Base-by-base conservation (phyloP, 2,797 vertebrate genomes). In the Chelonia mydas region DNA sequence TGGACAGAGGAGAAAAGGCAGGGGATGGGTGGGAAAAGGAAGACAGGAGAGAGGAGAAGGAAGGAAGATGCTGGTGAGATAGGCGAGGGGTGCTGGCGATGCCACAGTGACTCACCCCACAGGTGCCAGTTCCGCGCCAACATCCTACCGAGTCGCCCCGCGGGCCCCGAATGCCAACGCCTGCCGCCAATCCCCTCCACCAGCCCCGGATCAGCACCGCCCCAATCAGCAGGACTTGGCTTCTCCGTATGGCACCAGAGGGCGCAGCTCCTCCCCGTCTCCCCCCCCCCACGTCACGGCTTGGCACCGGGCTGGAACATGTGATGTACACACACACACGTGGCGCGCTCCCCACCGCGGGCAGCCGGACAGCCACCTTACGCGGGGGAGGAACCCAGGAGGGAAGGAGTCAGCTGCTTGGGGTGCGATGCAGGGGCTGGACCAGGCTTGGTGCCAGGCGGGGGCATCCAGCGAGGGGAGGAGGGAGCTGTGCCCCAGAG, bases 261-360 rank as follows among this genome's bases (percentile, higher is more conserved):
- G 74, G 41, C 45, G 27, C 74, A 10, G 84, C 80, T 72, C 83
- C 76, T 50, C 92, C 92, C 81, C 87, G 91, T 50, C 86, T 76
- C 91, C 91, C 57, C 91, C 91, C 83, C 86, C 59, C 91, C 49
- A 80, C 83, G 57, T 93, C 92, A 93, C 33, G 50, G 84, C 92
- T 84, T 93, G 92, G 92, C 83, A 93, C 51, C 2, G n/a, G 57
- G 33, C 50, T 21, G 87, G 87, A 45, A 57, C 87, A 93, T 53
- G 92, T 93, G 87, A 86, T 93, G 87, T 72, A 86, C 83, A 93
- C 87, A 86, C 92, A 65, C 55, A 80, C 89, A 80, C 55, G 80
- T 79, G 83, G 89, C 87, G 49, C 68, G 80, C 92, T 78, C 86
- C 72, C 80, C 74, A n/a, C 19, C 65, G 5, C 5, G 19, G 65